Base-by-base conservation (phyloP, 2,888 invertebrate species). In the Drosophila greeni region DNA sequence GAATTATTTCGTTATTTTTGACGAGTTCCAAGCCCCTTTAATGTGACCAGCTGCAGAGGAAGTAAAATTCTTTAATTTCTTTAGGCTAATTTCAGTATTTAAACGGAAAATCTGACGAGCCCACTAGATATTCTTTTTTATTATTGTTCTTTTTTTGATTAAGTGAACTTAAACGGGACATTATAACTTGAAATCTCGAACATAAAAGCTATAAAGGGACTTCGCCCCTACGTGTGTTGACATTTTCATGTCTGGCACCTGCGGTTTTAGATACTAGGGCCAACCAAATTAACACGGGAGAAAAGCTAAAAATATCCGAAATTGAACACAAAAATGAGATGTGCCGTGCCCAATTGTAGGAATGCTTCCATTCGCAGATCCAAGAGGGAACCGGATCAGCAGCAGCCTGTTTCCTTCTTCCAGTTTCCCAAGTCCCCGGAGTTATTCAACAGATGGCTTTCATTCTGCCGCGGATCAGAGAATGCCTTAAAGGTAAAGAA, bases 401-500 rank as follows among this genome's bases (percentile, higher is more conserved):
- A 42, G 7, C 55, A 47, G 7, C 64, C 73, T 23, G 43, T 64
- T 0, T 70, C 83, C 11, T 76, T 76, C 47, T 76, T 82, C 26
- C 74, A 68, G 20, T 82, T 82, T 47, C 76, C 83, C 0, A 76
- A 71, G 42, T 62, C 68, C 18, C 51, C 67, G 3, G 61, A 71
- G 1, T 18, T 48, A 8, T 60, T 69, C 14, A 74, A 70, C 40
- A 51, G 24, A 39, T 76, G 76, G 76, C 18, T 82, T 7, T 3
- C 45, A 2, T 76, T 76, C 42, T 76, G 81, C 24, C 5, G 42
- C 43, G 83, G 74, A 12, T 60, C 53, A 39, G 53, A 42, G 6
- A 52, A 56, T 16, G 45, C 58, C 11, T 20, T 33, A 5, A 60
- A 54, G 9, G 40, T 33, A 0, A 76, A 80, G 16, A 80, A 65